Percentiles rank a stretch among this genome's conserved stretches.
Evolutionary conservation across 2,888 invertebrate species (phyloP).

Genomic region (Trichacis sp.): DNA sequence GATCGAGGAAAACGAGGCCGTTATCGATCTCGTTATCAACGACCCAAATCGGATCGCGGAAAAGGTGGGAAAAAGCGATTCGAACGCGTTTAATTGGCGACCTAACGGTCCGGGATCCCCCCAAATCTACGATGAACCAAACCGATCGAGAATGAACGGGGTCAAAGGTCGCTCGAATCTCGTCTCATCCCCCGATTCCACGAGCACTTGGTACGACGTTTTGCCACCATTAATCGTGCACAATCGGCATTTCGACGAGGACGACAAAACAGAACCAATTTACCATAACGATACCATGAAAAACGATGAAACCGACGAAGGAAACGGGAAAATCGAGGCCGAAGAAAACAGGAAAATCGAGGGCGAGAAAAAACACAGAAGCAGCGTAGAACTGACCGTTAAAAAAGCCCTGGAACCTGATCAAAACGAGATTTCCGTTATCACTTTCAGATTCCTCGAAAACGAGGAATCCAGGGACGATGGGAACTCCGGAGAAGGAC

Average conservation of each 20-base stretch:
- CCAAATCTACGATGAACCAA: neutral
- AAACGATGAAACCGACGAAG: constrained; percentile 8
- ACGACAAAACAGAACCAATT: constrained; percentile 14
- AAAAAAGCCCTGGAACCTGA: constrained; percentile 53
- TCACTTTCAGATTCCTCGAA: constrained; percentile 61
- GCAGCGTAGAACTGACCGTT: constrained; percentile 59
- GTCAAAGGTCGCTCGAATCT: constrained; percentile 40
- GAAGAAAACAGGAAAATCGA: neutral
- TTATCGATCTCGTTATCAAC: constrained; percentile 4
- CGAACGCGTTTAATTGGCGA: neutral
- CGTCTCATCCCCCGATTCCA: constrained; percentile 42
- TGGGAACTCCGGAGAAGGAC: neutral
- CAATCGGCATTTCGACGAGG: constrained; percentile 45
- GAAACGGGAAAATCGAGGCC: neutral
- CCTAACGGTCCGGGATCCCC: constrained; percentile 1
- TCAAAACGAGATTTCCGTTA: constrained; percentile 57
- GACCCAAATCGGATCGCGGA: neutral
- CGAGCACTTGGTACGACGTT: constrained; percentile 60
- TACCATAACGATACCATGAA: constrained; percentile 51
- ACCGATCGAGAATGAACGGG: constrained; percentile 54
- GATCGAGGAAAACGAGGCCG: neutral
- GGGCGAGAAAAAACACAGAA: constrained; percentile 47
- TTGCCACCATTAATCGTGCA: constrained; percentile 59
- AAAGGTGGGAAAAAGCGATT: neutral
- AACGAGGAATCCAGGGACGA: constrained; percentile 34